Evolutionary conservation across 2,797 vertebrate genomes (phyloP).

Genomic region (Rallus crepitans): DNA sequence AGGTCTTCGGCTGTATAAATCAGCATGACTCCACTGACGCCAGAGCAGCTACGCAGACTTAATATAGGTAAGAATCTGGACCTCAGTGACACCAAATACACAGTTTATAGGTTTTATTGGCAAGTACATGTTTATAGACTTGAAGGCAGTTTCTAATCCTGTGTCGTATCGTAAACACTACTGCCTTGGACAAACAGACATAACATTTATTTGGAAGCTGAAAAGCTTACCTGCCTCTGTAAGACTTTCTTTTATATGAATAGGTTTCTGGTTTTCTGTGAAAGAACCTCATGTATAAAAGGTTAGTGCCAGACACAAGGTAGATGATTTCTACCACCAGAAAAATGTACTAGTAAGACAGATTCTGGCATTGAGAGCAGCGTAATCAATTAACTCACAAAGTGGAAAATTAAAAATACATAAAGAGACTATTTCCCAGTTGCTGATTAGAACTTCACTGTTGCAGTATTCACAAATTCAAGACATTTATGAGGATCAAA

Average conservation of each 20-base stretch:
- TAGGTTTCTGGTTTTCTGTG: background rate
- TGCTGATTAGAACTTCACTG: background rate
- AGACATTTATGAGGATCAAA: background rate
- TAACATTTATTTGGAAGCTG: background rate
- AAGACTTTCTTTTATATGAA: background rate
- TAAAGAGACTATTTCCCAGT: background rate
- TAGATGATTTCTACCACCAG: background rate
- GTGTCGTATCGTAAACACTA: conserved; percentile 40
- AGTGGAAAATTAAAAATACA: background rate
- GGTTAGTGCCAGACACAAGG: background rate
- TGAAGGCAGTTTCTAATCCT: conserved; percentile 22
- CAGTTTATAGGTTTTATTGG: conserved; percentile 19
- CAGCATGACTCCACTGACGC: background rate
- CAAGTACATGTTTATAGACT: conserved; percentile 39
- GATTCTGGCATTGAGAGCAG: background rate
- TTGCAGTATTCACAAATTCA: background rate
- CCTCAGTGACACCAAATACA: conserved; percentile 4
- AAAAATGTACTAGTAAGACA: background rate
- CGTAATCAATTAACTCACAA: background rate
- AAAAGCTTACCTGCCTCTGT: background rate
- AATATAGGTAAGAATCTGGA: background rate
- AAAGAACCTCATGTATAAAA: background rate
- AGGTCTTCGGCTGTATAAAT: conserved; percentile 10
- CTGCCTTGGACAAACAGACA: background rate
- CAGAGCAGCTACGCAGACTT: background rate